Evolutionary conservation across 2,888 invertebrate species (phyloP).

Genomic region (Drosophila anceps): DNA sequence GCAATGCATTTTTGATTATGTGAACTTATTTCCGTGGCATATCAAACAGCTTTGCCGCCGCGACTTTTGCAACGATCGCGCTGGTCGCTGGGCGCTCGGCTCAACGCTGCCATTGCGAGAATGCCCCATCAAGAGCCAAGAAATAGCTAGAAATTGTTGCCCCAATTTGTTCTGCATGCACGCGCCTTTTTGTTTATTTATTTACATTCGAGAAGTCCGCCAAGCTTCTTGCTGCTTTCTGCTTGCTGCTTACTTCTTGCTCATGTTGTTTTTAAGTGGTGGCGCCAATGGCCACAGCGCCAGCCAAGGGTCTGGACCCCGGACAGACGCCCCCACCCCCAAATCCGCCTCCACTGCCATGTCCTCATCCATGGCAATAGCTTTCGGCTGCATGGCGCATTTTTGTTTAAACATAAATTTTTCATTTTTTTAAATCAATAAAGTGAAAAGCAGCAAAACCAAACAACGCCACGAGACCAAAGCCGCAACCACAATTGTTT

Average conservation of each 20-base stretch:
- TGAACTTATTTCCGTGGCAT: slow-evolving; percentile 67
- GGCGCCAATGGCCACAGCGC: slow-evolving; percentile 73
- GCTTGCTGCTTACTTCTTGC: slow-evolving; percentile 50
- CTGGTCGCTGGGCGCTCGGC: too few relatives aligned
- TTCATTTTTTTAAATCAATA: slow-evolving; percentile 81
- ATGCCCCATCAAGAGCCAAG: slow-evolving; percentile 37
- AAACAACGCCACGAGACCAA: slow-evolving; percentile 76
- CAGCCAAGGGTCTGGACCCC: slow-evolving; percentile 50
- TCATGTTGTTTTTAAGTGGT: slow-evolving; percentile 80
- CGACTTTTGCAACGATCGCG: slow-evolving; percentile 14
- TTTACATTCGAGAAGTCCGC: slow-evolving; percentile 74
- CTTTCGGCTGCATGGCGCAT: slow-evolving; percentile 63
- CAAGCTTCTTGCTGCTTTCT: slow-evolving; percentile 68
- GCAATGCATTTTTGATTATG: slow-evolving; percentile 76
- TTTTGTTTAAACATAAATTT: slow-evolving; percentile 81
- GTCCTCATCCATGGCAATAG: slow-evolving; percentile 36
- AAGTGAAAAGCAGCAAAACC: slow-evolving; percentile 69
- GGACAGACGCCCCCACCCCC: not conserved
- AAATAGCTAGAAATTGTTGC: slow-evolving; percentile 56
- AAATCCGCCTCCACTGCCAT: not conserved
- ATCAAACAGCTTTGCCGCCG: slow-evolving; percentile 70
- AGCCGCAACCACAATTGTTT: slow-evolving; percentile 48
- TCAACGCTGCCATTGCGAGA: slow-evolving; percentile 12
- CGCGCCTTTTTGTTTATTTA: slow-evolving; percentile 67
- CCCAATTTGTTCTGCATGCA: slow-evolving; percentile 56